A percentile compares a stretch with the other conserved stretches of the same genome.
phyloP scores from a whole-genome alignment of 2,797 vertebrate genomes.

The Pelobates cultripes region DNA sequence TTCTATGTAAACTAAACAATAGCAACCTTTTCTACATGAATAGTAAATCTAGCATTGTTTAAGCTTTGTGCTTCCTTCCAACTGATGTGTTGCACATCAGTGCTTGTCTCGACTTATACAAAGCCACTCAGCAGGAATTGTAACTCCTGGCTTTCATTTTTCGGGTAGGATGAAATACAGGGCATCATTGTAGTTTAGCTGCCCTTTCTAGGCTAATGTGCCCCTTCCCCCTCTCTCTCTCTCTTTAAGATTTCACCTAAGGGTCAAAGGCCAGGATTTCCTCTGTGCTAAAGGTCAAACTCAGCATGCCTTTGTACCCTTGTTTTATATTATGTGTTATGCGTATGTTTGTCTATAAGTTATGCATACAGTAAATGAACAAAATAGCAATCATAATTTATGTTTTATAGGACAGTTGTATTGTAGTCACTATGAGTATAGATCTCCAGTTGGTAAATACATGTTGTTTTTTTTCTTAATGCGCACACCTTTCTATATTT shows the following conservation, averaged over 20 bases:
- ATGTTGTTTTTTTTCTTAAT: too few species aligned
- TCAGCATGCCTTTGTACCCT: conserved; percentile 28
- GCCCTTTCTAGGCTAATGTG: conserved; percentile 30
- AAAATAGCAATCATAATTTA: neutral
- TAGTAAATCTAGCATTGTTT: neutral
- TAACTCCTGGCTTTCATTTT: conserved; percentile 27
- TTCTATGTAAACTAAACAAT: too few species aligned
- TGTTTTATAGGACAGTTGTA: too few species aligned
- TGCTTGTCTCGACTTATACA: conserved; percentile 8
- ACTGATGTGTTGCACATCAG: conserved; percentile 8
- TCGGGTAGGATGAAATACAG: conserved; percentile 30
- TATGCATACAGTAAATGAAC: neutral
- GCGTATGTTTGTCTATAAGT: neutral
- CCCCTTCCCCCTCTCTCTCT: conserved; percentile 40
- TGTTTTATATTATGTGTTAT: conserved; percentile 22
- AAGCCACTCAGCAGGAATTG: conserved; percentile 16
- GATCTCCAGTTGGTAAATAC: too few species aligned
- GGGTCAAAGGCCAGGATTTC: conserved; percentile 55
- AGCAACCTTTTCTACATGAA: neutral
- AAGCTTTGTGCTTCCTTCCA: neutral
- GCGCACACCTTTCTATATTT: too few species aligned
- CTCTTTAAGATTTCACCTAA: conserved; percentile 40
- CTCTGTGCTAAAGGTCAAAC: conserved; percentile 54
- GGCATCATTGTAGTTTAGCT: conserved; percentile 38
- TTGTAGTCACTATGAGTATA: too few species aligned